A percentile compares a stretch with the other conserved stretches of the same genome.
Evolutionary conservation across 2,888 invertebrate species (phyloP).

Genomic region (Diadegma fenestrale): DNA sequence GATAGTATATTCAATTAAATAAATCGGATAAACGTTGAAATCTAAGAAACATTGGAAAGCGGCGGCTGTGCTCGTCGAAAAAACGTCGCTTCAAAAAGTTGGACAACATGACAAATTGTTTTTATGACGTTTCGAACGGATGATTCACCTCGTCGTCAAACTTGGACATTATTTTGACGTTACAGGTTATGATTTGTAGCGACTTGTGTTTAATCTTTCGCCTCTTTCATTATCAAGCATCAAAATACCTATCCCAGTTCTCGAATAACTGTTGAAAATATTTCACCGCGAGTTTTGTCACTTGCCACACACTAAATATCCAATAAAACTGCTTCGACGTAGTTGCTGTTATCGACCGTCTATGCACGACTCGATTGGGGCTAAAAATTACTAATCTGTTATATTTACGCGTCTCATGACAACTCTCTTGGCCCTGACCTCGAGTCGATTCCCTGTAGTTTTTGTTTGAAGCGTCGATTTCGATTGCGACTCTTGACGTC

Average conservation of each 20-base stretch:
- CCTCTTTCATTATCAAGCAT: background rate
- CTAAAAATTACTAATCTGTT: background rate
- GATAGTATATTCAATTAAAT: constrained; percentile 60
- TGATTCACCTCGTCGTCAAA: constrained; percentile 56
- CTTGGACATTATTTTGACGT: constrained; percentile 70
- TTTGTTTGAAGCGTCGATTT: too few species aligned
- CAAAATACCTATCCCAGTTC: too few species aligned
- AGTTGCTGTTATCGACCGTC: too few species aligned
- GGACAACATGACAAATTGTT: constrained; percentile 41
- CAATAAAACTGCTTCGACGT: background rate
- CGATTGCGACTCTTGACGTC: too few species aligned
- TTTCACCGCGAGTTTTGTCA: too few species aligned
- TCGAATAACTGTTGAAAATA: too few species aligned
- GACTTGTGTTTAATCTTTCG: constrained; percentile 49
- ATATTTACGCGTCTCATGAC: background rate
- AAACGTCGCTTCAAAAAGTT: constrained; percentile 22
- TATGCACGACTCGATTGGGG: too few species aligned
- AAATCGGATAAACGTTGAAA: constrained; percentile 45
- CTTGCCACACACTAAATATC: background rate
- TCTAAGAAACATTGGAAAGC: background rate
- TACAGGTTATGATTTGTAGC: constrained; percentile 74
- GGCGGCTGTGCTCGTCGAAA: background rate
- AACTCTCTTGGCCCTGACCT: background rate
- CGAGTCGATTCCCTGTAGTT: too few species aligned
- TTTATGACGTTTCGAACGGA: constrained; percentile 49